Percentiles rank a stretch among this genome's conserved stretches.
These are phyloP conservation scores for Euplexia lucipara DNA, from an alignment of 2,888 invertebrate genomes.

Conservation along the genomic window DNA sequence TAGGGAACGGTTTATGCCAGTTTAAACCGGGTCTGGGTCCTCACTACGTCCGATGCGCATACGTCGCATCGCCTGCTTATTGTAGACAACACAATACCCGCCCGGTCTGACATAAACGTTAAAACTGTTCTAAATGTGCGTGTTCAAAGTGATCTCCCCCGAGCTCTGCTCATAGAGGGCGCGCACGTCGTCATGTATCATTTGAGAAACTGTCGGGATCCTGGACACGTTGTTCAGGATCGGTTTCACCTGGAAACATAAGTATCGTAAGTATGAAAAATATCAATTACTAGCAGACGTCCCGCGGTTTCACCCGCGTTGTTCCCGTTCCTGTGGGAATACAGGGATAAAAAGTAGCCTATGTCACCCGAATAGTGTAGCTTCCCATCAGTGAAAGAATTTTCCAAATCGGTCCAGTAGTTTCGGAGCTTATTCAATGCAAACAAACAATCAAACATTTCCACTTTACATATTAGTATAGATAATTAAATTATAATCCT, in stretches of 20 bases:
- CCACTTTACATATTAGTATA: too few species aligned
- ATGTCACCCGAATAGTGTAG: too few species aligned
- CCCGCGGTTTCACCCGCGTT: too few species aligned
- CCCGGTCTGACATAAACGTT: constrained; percentile 15
- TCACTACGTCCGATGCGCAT: background rate
- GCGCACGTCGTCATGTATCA: constrained; percentile 85
- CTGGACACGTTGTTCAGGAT: constrained; percentile 74
- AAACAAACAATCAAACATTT: too few species aligned
- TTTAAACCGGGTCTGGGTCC: background rate
- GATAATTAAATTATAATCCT: too few species aligned
- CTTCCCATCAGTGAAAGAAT: too few species aligned
- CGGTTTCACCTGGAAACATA: constrained; percentile 80
- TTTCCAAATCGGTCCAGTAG: too few species aligned
- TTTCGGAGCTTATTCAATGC: too few species aligned
- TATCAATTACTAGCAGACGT: too few species aligned
- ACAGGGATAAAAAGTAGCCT: too few species aligned
- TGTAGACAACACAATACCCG: constrained; percentile 9
- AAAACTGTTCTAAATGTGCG: constrained; percentile 77
- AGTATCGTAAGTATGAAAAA: background rate
- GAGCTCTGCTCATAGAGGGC: constrained; percentile 83
- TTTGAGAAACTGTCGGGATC: constrained; percentile 83
- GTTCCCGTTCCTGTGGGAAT: too few species aligned
- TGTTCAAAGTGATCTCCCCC: constrained; percentile 80
- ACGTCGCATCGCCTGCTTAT: constrained; percentile 4
- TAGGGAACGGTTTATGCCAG: constrained; percentile 10